Base-by-base conservation (phyloP, 2,888 invertebrate genomes). In the Cetonia aurata region DNA sequence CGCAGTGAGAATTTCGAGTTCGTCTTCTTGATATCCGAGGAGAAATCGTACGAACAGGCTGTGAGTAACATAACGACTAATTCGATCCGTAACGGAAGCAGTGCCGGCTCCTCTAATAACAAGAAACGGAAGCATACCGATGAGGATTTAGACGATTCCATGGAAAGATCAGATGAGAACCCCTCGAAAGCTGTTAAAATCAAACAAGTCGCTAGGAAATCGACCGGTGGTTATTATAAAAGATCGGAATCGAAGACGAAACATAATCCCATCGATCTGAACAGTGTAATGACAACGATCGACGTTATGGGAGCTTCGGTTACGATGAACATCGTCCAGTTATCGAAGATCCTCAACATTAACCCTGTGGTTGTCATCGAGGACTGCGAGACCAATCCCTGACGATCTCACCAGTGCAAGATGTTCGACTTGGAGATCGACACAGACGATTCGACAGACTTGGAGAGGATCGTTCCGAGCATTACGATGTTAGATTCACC, bases 271-370 rank as follows among this genome's bases (percentile, higher is more conserved):
- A 78, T 86, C 0, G 82, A 86, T 0, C 79, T 86, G 66, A 82
- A 85, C 53, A 79, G 80, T 0, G 82, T 85, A 6, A 83, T 89
- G 0, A 87, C 88, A 0, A 83, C 85, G 0, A 86, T 90, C 83
- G 85, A 88, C 0, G 84, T 89, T 60, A 86, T 85, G 41, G 87
- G 88, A n/a, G 85, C 84, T 12, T 80, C 83, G 71, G 84, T 88
- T 78, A 83, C 83, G 68, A 84, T 87, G 71, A 86, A 86, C 9
- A 84, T 88, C 56, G 82, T 85, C 10, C 86, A 88, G 68, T 81
- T 90, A 46, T 85, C 85, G 42, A 86, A 86, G 69, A 80, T 88
- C 6, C 82, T 89, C 10, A 85, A 88, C 62, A 85, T 90, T 53
- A 82, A 87, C 70, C 87, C 89, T 0, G 78, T 75, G 70, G 86